phyloP scores from a whole-genome alignment of 2,888 invertebrate genomes.

The Meteorus cinctellus region DNA sequence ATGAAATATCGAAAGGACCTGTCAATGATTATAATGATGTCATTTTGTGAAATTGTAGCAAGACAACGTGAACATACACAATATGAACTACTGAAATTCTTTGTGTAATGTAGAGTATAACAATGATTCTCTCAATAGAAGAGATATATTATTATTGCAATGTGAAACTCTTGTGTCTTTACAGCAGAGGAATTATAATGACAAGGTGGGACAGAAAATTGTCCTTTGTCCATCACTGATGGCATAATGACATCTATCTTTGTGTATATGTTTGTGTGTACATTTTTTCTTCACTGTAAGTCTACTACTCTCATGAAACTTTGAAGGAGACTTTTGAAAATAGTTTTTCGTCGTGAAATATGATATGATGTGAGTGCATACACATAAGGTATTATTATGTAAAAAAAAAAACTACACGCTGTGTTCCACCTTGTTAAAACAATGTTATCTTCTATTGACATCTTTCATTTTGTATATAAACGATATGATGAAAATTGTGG shows the following conservation, averaged over 20 bases:
- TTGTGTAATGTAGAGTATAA: slow-evolving; percentile 1
- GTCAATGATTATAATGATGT: slow-evolving; percentile 6
- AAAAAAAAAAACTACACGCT: not conserved
- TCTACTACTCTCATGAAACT: not conserved
- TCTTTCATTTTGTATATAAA: not conserved
- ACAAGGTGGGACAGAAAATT: slow-evolving; percentile 41
- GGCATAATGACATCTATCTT: slow-evolving; percentile 39
- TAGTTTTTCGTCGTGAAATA: not conserved
- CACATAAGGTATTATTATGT: not conserved
- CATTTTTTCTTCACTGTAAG: slow-evolving; percentile 13
- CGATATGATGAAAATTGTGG: not conserved
- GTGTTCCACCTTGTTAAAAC: not conserved
- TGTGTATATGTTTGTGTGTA: slow-evolving; percentile 9
- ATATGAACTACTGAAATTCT: not conserved
- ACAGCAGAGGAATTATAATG: slow-evolving; percentile 34
- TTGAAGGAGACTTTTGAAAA: not conserved
- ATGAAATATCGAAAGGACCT: not conserved
- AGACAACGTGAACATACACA: not conserved
- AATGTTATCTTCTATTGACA: slow-evolving; percentile 19
- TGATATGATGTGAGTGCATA: too few species aligned
- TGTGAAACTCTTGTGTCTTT: slow-evolving; percentile 27
- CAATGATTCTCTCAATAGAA: slow-evolving; percentile 7
- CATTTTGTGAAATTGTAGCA: not conserved
- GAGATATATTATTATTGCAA: not conserved
- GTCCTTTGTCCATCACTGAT: slow-evolving; percentile 42